These are phyloP conservation scores for Proisotoma minuta DNA, from an alignment of 2,888 invertebrate genomes.

Conservation along the genomic window DNA sequence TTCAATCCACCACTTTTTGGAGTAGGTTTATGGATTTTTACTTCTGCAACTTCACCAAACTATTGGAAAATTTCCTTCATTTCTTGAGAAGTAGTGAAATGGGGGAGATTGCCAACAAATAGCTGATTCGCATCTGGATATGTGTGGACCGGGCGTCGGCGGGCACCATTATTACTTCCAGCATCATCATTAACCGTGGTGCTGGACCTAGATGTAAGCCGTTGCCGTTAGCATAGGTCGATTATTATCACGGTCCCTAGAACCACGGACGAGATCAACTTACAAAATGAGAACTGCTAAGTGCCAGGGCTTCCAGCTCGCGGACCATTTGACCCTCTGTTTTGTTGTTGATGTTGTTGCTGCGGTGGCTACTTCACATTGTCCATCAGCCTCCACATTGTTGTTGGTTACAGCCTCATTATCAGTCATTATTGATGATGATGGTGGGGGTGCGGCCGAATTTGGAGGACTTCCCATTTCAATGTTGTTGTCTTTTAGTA, in stretches of 20 bases:
- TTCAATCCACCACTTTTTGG: constrained; percentile 52
- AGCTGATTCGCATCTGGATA: constrained; percentile 86
- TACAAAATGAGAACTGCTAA: constrained; percentile 37
- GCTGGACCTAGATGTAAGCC: constrained; percentile 44
- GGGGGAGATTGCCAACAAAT: constrained; percentile 91
- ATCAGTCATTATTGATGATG: constrained; percentile 14
- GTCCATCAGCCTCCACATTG: constrained; percentile 18
- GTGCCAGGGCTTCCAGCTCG: constrained; percentile 30
- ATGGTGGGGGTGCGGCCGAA: constrained; percentile 78
- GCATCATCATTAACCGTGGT: constrained; percentile 44
- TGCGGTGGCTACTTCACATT: constrained; percentile 16
- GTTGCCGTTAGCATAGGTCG: constrained; percentile 35
- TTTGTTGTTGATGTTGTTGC: no score
- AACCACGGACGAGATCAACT: constrained; percentile 8
- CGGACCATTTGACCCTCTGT: constrained; percentile 35
- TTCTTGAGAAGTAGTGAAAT: constrained; percentile 77
- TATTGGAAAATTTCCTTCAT: constrained; percentile 71
- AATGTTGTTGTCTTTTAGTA: not conserved
- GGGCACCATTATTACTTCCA: constrained; percentile 48
- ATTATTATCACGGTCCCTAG: constrained; percentile 34
- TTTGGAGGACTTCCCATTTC: constrained; percentile 57
- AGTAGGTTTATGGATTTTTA: constrained; percentile 77
- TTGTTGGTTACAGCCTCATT: no score
- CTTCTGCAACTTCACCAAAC: constrained; percentile 80
- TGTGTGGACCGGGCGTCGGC: constrained; percentile 50